phyloP scores from a whole-genome alignment of 2,888 invertebrate species.

The Dryocosmus kuriphilus region DNA sequence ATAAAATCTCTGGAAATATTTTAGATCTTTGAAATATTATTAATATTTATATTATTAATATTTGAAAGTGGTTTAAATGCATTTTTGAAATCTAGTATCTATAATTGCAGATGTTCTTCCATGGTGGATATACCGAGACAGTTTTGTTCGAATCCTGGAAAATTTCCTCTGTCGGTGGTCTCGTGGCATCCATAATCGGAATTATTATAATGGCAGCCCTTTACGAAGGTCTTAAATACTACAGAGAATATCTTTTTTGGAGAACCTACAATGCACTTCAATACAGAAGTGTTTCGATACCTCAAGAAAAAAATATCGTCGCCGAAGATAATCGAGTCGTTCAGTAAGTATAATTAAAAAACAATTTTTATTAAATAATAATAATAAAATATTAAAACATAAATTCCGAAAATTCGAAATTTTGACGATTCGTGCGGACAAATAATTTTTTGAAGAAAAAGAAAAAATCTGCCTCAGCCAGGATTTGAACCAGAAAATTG shows the following conservation, averaged over 20 bases:
- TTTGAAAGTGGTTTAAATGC: no score
- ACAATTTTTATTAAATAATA: constrained; percentile 16
- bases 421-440: no score
- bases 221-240: constrained; percentile 97
- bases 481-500: no score
- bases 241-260: constrained; percentile 87
- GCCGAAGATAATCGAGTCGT: constrained; percentile 86
- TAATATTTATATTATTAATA: no score
- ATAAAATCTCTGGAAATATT: no score
- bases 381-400: not conserved
- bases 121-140: constrained; percentile 87
- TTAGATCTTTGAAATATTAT: no score
- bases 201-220: constrained; percentile 95
- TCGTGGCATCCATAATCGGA: constrained; percentile 93
- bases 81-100: not conserved
- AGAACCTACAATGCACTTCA: constrained; percentile 91
- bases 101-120: constrained; percentile 83
- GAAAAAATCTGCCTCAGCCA: no score
- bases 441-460: no score
- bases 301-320: constrained; percentile 83
- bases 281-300: constrained; percentile 91
- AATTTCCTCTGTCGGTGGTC: constrained; percentile 85
- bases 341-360: constrained; percentile 83
- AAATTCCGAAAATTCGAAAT: no score
- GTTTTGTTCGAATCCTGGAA: constrained; percentile 92